These are phyloP conservation scores for Pentamera pediparva DNA, from an alignment of 53 echinoderm and acorn worm species.

Conservation along the genomic window DNA sequence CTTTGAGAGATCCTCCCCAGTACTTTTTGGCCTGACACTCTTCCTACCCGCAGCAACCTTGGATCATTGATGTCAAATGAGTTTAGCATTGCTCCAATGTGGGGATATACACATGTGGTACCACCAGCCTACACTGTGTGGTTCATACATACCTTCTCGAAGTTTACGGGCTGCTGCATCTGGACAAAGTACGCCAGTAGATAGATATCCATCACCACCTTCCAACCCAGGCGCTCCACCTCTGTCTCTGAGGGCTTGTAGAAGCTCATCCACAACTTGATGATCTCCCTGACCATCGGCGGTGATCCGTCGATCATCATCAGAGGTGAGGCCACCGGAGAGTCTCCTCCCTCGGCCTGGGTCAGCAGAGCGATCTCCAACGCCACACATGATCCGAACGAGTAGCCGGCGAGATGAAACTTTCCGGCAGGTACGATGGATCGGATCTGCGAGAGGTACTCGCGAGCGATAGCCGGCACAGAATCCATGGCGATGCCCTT, in stretches of 20 bases:
- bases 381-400: conserved; percentile 56
- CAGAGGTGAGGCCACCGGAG: conserved; percentile 4
- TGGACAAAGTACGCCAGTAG: conserved; percentile 39
- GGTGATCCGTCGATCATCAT: conserved; percentile 64
- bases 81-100: no score
- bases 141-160: conserved; percentile 38
- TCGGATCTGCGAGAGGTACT: conserved; percentile 39
- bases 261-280: conserved; percentile 40
- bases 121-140: no score
- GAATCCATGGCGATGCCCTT: conserved; percentile 33
- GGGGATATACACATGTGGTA: no score
- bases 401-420: conserved; percentile 46
- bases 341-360: conserved; percentile 5
- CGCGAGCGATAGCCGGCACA: conserved; percentile 37
- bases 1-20: no score
- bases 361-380: conserved; percentile 46
- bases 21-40: no score
- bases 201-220: conserved; percentile 27
- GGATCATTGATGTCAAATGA: no score
- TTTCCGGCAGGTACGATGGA: conserved; percentile 38
- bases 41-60: no score
- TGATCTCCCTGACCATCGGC: conserved; percentile 30
- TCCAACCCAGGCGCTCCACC: conserved; percentile 33
- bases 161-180: conserved; percentile 26
- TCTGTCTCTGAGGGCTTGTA: conserved; percentile 27